Evolutionary conservation across 2,888 invertebrate genomes (phyloP).

Genomic region (Pammene fasciana): DNA sequence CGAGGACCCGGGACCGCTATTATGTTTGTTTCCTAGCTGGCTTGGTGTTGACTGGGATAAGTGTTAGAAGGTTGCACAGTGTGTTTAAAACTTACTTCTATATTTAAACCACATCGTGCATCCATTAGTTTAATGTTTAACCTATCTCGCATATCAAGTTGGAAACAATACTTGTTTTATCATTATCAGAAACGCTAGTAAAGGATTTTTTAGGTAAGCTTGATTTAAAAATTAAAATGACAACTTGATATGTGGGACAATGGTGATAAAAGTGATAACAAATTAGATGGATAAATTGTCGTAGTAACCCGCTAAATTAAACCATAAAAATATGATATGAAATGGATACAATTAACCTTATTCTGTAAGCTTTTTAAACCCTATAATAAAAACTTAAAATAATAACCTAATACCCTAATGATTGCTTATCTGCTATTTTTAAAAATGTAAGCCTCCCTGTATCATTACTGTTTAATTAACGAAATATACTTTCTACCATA

Average conservation of each 20-base stretch:
- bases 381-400: conserved; percentile 1
- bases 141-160: conserved; percentile 27
- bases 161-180: not conserved
- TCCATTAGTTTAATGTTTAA: conserved; percentile 33
- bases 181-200: not conserved
- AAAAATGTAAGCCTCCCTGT: not conserved
- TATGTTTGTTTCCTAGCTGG: conserved; percentile 38
- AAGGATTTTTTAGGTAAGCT: not conserved
- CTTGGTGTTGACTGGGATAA: conserved; percentile 40
- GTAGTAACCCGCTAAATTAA: conserved; percentile 33
- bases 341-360: conserved; percentile 38
- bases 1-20: conserved; percentile 26
- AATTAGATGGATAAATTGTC: conserved; percentile 30
- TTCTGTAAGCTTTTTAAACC: conserved; percentile 13
- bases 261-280: conserved; percentile 34
- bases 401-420: not conserved
- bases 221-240: too few relatives aligned
- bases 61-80: conserved; percentile 31
- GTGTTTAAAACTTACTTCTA: conserved; percentile 8
- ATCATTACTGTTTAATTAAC: not conserved
- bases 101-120: conserved; percentile 18
- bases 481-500: not conserved
- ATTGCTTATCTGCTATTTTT: not conserved
- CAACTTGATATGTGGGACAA: conserved; percentile 23
- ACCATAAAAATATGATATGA: conserved; percentile 35